Base-by-base conservation (phyloP, 1,140 invertebrate species). In the Batillaria attramentaria region DNA sequence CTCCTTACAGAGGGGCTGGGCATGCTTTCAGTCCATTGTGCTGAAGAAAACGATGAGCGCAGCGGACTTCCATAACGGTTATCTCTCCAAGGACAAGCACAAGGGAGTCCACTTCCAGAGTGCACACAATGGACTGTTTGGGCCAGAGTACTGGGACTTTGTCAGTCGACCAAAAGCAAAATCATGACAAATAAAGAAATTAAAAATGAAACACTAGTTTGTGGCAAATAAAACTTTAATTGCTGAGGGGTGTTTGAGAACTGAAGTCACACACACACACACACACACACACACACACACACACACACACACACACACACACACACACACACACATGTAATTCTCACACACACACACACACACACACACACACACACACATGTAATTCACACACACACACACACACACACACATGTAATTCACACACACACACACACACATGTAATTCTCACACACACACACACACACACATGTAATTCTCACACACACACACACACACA, bases 11-110 rank as follows among this genome's bases (percentile, higher is more conserved):
- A 28, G 31, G 4, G 57, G 57, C 24, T 60, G 57, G 57, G 57
- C 24, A n/a, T 6, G 20, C 5, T 60, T 60, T 24, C 6, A 5
- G 20, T 60, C 57, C 5, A 28, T 60, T 20, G 31, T 24, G 5
- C 57, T 60, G 57, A 60, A 60, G 57, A 60, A 60, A 24, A 20
- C 5, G 24, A 60, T 60, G 57, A 60, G 57, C 24, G 57, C 57
- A 4, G 8, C 57, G 31, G 57, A 60, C 24, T 60, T 60, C 57
- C 24, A 60, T 28, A 60, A 60, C 57, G 57, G 57, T n/a, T 60
- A 60, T 24, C 57, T 60, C 20, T 60, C 57, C 57, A 60, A 60
- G 31, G 57, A 60, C 57, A 60, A 60, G 24, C 57, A 60, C 24
- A 60, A 60, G 24, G 57, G 24, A 20, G 57, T 60, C 20, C 31